Conservation (phyloP, 2,113 vertebrate species). For the Amblyornis subalaris region DNA sequence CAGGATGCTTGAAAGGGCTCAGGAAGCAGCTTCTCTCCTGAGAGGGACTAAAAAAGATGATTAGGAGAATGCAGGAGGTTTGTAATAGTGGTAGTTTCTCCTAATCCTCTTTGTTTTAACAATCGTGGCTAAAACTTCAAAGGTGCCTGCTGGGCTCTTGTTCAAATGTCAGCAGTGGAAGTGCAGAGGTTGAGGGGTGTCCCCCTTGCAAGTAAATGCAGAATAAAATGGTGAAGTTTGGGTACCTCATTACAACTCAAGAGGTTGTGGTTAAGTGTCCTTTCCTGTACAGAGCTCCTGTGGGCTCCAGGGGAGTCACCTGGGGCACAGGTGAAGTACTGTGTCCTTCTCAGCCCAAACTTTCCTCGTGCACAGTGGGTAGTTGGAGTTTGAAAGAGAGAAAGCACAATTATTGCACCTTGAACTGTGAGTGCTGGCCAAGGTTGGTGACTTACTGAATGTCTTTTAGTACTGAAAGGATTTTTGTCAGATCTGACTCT, state of each 20-base stretch:
- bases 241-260: neutral
- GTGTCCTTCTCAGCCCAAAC: neutral
- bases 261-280: neutral
- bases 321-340: neutral
- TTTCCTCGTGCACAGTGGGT: neutral
- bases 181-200: neutral
- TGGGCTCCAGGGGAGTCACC: neutral
- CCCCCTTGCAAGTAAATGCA: neutral
- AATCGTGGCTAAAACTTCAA: neutral
- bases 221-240: neutral
- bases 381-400: neutral
- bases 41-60: neutral
- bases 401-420: neutral
- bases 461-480: neutral
- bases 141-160: neutral
- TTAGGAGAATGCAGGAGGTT: neutral
- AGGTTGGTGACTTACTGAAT: neutral
- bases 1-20: neutral
- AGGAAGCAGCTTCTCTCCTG: neutral
- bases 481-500: neutral
- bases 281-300: neutral
- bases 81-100: neutral
- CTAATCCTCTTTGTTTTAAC: conserved; percentile 14
- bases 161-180: neutral
- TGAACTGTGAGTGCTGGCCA: neutral